phyloP scores from a whole-genome alignment of 1,140 invertebrate species.

The Coptotermes formosanus region DNA sequence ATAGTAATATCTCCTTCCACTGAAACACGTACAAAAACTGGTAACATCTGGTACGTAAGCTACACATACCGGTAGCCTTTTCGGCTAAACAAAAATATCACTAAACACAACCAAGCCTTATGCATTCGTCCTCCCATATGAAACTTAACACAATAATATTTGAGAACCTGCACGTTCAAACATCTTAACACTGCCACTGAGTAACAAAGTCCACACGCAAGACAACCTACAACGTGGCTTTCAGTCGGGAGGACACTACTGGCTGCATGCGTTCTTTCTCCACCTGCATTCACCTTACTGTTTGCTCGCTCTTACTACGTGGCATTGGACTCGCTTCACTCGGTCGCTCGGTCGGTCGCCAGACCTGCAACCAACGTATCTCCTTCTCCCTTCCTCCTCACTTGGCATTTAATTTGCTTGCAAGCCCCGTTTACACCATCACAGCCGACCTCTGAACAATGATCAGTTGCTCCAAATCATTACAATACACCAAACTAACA shows the following conservation, averaged over 20 bases:
- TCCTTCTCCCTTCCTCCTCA: background rate
- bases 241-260: background rate
- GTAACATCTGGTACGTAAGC: no score
- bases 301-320: background rate
- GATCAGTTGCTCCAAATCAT: no score
- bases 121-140: no score
- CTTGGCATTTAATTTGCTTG: background rate
- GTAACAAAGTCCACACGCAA: background rate
- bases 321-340: background rate
- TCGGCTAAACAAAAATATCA: no score
- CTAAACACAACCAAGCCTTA: no score
- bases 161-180: background rate
- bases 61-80: no score
- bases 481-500: no score
- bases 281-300: background rate
- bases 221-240: background rate
- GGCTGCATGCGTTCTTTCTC: no score
- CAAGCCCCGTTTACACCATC: background rate
- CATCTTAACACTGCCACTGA: background rate
- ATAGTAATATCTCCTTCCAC: no score
- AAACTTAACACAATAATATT: no score
- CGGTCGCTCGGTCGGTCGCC: background rate
- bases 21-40: no score
- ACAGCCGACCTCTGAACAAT: background rate
- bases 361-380: background rate